A percentile compares a stretch with the other conserved stretches of the same genome.
Evolutionary conservation across 1,140 invertebrate genomes (phyloP).

Genomic region (Heliconius eleuchia): DNA sequence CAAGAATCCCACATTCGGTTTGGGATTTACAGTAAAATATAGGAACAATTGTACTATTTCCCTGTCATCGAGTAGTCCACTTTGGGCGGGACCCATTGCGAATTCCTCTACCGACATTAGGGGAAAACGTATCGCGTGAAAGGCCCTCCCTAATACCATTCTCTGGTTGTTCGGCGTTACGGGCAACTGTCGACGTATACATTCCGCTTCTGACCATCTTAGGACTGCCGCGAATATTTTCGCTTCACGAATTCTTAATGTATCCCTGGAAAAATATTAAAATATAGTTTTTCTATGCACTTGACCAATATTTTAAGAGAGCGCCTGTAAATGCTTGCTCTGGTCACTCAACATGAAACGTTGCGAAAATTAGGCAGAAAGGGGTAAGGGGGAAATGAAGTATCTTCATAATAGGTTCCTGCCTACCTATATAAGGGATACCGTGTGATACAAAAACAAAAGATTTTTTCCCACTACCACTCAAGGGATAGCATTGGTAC

Average conservation of each 20-base stretch:
- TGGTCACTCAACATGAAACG: no score
- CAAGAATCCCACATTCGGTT: constrained; percentile 86
- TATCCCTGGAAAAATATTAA: constrained; percentile 83
- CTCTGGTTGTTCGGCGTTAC: constrained; percentile 88
- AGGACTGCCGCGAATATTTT: constrained; percentile 89
- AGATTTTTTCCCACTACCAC: no score
- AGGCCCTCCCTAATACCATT: constrained; percentile 85
- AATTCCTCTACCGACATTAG: constrained; percentile 95
- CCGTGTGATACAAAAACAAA: no score
- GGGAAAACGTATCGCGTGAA: constrained; percentile 91
- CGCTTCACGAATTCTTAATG: constrained; percentile 90
- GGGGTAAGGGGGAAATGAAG: no score
- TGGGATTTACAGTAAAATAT: constrained; percentile 91
- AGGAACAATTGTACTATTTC: constrained; percentile 91
- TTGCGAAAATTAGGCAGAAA: no score
- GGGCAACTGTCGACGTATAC: constrained; percentile 84
- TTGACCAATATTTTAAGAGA: no score
- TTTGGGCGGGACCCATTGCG: constrained; percentile 89
- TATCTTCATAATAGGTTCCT: no score
- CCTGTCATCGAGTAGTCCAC: constrained; percentile 87
- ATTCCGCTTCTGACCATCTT: constrained; percentile 92
- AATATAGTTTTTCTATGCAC: no score
- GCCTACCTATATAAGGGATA: no score
- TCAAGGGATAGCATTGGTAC: no score
- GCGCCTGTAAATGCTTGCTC: no score